A percentile compares a stretch with the other conserved stretches of the same genome.
Evolutionary conservation across 2,888 invertebrate species (phyloP).

Genomic region (Eupithecia exiguata): DNA sequence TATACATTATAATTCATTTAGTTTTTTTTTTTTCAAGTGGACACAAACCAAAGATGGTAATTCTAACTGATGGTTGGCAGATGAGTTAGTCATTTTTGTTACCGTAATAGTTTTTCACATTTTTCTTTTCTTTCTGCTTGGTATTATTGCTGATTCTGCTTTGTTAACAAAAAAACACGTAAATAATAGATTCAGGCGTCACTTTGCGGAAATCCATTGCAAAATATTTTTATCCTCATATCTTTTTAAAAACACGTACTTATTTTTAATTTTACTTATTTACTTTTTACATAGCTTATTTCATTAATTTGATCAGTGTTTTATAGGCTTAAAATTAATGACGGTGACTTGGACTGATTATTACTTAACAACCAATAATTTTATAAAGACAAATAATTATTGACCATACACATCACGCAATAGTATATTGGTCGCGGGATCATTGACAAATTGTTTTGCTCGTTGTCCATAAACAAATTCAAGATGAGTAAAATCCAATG

Average conservation of each 20-base stretch:
- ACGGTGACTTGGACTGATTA: background rate
- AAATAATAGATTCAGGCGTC: no score
- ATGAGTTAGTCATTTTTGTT: background rate
- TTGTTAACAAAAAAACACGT: background rate
- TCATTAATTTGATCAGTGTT: background rate
- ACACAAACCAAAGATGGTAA: no score
- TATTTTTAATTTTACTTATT: background rate
- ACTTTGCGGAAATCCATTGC: no score
- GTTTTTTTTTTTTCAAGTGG: background rate
- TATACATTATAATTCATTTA: no score
- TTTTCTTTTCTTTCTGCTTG: background rate
- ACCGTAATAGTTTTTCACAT: background rate
- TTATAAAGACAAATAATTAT: background rate
- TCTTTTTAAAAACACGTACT: no score
- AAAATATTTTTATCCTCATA: no score
- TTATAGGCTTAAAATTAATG: background rate
- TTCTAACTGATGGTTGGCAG: no score
- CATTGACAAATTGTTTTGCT: conserved; percentile 62
- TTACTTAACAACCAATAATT: background rate
- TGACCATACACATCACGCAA: conserved; percentile 27
- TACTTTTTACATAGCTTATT: background rate
- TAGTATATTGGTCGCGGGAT: conserved; percentile 59
- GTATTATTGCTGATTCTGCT: background rate
- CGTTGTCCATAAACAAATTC: conserved; percentile 72
- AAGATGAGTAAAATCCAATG: conserved; percentile 69